Base-by-base conservation (phyloP, 2,888 invertebrate species). In the Diarsia mendica region DNA sequence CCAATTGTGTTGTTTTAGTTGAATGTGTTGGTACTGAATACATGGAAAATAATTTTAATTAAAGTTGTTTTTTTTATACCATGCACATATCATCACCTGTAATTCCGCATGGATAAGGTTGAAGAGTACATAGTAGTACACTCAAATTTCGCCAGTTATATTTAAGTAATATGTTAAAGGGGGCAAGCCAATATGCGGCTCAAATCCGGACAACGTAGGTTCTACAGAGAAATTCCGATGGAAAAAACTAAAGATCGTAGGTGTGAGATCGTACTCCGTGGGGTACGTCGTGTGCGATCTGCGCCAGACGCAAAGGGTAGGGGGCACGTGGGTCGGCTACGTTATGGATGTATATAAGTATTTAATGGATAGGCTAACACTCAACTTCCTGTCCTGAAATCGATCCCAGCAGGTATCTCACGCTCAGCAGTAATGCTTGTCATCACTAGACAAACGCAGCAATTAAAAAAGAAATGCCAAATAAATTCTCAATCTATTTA, bases 401-500 rank as follows among this genome's bases (percentile, higher is more conserved):
- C n/a, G n/a, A 53, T 53, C 10, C n/a, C n/a, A 53, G 15, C 10
- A 11, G 46, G 0, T 46, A 46, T 11, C 46, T 11, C 46, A 11
- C 11, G 46, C 13, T 48, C 46, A 13, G 13, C 46, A 48, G 13
- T 48, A 48, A 2, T 3, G 51, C 3, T n/a, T n/a, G 3, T n/a
- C 10, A 53, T 1, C 8, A 49, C 18, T 8, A 20, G 13, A n/a
- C 13, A 55, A 55, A 55, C 53, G 23, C 53, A 8, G 28, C 15
- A 58, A 58, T 58, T 3, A 10, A n/a, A 51, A 68, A 49, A 28
- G 15, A 48, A 49, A 13, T 5, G 5, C 10, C 23, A 46, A 46
- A 70, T 64, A 67, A 81, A 83, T 82, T 85, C 76, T 85, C 87
- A 87, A 87, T 85, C 85, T 88, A 90, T 89, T 90, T 90, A 90